Conservation (phyloP, 1,140 invertebrate genomes). For the Drosophila oshimai region DNA sequence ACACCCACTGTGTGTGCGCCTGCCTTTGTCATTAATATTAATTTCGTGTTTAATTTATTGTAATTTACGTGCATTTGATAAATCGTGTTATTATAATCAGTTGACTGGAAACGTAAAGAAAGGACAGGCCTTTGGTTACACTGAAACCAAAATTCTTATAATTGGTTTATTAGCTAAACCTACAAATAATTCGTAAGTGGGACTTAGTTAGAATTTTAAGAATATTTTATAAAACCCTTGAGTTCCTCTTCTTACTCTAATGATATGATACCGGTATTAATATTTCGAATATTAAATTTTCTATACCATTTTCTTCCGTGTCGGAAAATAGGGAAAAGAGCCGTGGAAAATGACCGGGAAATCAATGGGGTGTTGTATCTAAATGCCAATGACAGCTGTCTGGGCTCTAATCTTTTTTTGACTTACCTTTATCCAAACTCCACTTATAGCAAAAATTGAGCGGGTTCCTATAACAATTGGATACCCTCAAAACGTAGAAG, state of each 20-base stretch:
- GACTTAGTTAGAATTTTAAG: too few species aligned
- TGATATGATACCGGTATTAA: too few species aligned
- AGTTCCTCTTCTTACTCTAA: too few species aligned
- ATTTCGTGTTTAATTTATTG: slow-evolving; percentile 79
- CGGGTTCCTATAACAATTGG: background rate
- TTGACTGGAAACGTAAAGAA: slow-evolving; percentile 39
- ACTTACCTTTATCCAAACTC: slow-evolving; percentile 12
- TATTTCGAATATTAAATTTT: too few species aligned
- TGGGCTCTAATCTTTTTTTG: background rate
- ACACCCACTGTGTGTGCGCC: slow-evolving; percentile 17
- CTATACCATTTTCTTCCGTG: background rate
- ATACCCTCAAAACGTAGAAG: background rate
- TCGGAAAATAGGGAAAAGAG: background rate
- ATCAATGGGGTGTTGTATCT: background rate
- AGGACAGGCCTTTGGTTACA: slow-evolving; percentile 12
- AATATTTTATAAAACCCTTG: too few species aligned
- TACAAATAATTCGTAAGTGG: too few species aligned
- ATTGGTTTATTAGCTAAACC: too few species aligned
- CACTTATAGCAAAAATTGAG: background rate
- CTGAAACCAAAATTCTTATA: too few species aligned
- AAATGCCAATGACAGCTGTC: slow-evolving; percentile 29
- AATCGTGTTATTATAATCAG: slow-evolving; percentile 78
- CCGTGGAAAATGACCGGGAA: background rate
- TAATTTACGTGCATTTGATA: slow-evolving; percentile 81
- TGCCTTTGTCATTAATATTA: slow-evolving; percentile 75